phyloP scores from a whole-genome alignment of 1,140 invertebrate genomes.

The Leptopilina clavipes region DNA sequence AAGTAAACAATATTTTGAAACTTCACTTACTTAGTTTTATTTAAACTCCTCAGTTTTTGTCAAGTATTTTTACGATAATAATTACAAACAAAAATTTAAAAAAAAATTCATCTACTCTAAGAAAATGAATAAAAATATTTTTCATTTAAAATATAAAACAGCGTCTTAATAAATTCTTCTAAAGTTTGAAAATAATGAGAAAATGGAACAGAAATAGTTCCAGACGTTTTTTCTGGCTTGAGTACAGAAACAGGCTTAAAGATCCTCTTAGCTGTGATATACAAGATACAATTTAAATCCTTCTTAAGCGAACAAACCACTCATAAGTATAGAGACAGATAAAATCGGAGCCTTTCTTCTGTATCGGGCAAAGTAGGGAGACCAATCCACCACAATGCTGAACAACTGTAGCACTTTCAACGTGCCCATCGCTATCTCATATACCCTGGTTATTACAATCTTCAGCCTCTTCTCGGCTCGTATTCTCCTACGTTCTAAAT shows the following conservation, averaged over 20 bases:
- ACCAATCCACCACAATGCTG: neutral
- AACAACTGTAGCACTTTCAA: conserved; percentile 10
- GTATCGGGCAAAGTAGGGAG: neutral
- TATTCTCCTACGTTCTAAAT: conserved; percentile 14
- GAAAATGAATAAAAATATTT: too few species aligned
- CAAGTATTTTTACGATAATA: too few species aligned
- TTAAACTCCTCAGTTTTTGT: neutral
- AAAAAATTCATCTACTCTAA: neutral
- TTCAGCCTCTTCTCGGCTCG: neutral
- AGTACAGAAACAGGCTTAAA: conserved; percentile 14
- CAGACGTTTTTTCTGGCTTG: conserved; percentile 26
- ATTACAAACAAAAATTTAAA: too few species aligned
- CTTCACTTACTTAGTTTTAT: neutral
- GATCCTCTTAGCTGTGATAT: conserved; percentile 6
- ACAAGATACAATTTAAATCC: conserved; percentile 24
- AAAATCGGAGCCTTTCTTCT: conserved; percentile 10
- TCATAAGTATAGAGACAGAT: conserved; percentile 12
- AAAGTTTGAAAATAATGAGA: neutral
- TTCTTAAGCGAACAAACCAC: neutral
- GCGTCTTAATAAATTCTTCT: too few species aligned
- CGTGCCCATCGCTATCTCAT: neutral
- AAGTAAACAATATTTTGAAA: neutral
- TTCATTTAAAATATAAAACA: too few species aligned
- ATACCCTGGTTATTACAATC: conserved; percentile 22
- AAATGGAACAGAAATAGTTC: neutral